phyloP scores from a whole-genome alignment of 92 coral and sea anemone species.

The Nematostella vectensis region DNA sequence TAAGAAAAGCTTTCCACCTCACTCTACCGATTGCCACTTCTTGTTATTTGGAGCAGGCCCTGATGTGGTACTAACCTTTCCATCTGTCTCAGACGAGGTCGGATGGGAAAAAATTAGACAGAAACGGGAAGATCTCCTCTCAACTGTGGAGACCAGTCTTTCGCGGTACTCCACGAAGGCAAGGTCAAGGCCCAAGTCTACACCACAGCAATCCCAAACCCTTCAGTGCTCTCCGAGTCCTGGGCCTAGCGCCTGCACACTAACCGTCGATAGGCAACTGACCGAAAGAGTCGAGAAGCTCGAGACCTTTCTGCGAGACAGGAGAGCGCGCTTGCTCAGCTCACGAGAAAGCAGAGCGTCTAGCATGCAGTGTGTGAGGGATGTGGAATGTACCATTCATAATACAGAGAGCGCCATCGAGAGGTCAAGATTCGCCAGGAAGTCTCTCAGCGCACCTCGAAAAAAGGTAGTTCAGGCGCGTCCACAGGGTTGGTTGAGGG shows the following conservation, averaged over 20 bases:
- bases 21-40: too few relatives aligned
- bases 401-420: constrained; percentile 16
- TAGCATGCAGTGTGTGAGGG: neutral
- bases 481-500: too few relatives aligned
- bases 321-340: constrained; percentile 2
- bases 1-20: too few relatives aligned
- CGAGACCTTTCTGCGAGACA: constrained; percentile 20
- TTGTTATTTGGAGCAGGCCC: too few relatives aligned
- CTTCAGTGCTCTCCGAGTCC: neutral
- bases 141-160: neutral
- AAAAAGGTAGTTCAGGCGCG: too few relatives aligned
- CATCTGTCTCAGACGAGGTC: neutral
- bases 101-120: neutral
- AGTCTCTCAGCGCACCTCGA: too few relatives aligned
- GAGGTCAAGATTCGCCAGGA: constrained; percentile 10
- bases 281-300: constrained; percentile 16
- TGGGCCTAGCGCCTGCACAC: neutral
- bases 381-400: constrained; percentile 10
- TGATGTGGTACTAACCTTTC: too few relatives aligned
- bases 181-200: too few relatives aligned
- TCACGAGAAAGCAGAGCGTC: constrained; percentile 1
- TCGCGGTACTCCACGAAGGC: too few relatives aligned
- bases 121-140: neutral
- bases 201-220: neutral
- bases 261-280: constrained; percentile 3